phyloP scores from a whole-genome alignment of 2,797 vertebrate species.

The Scolopax bukidnonensis region DNA sequence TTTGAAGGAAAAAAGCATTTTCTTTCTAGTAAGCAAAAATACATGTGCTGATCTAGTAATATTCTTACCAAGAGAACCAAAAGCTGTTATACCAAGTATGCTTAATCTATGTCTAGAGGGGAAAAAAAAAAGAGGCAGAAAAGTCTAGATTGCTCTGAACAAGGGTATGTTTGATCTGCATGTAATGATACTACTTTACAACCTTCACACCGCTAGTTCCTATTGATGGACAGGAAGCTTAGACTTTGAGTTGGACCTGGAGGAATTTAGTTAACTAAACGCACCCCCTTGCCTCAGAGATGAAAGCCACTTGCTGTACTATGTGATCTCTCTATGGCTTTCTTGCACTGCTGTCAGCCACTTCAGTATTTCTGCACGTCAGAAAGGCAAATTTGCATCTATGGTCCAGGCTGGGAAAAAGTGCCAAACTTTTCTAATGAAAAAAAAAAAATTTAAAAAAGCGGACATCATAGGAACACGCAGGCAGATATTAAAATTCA shows the following conservation, averaged over 20 bases:
- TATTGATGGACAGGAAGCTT: slow-evolving; percentile 17
- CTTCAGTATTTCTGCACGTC: neutral
- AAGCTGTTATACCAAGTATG: neutral
- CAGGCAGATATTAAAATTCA: neutral
- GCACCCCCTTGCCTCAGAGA: slow-evolving; percentile 19
- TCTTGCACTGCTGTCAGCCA: slow-evolving; percentile 25
- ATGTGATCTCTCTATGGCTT: neutral
- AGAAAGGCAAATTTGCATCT: neutral
- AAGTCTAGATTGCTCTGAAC: slow-evolving; percentile 17
- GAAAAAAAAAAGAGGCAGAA: neutral
- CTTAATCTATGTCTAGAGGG: neutral
- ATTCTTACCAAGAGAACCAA: neutral
- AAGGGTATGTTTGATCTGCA: slow-evolving; percentile 48
- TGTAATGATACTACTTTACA: slow-evolving; percentile 19
- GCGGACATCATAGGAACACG: neutral
- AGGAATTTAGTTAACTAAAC: slow-evolving; percentile 55
- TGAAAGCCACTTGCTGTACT: slow-evolving; percentile 28
- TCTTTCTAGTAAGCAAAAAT: neutral
- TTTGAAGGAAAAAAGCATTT: neutral
- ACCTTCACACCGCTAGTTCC: slow-evolving; percentile 11
- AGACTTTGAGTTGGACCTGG: slow-evolving; percentile 51
- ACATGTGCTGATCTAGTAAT: neutral
- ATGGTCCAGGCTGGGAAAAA: neutral
- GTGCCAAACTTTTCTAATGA: neutral
- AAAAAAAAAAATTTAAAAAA: neutral